Base-by-base conservation (phyloP, 2,113 vertebrate species). In the Conger conger region DNA sequence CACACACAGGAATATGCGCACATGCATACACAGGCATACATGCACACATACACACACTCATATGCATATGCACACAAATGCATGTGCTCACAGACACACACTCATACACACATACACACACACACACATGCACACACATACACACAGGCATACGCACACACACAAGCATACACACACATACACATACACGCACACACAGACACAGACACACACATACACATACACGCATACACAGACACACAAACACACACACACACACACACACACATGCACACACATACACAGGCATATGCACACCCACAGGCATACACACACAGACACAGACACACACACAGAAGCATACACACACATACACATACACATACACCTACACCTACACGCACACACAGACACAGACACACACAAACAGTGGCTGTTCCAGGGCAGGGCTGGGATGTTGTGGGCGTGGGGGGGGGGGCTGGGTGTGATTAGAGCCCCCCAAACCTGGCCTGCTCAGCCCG, bases 271-370 rank as follows among this genome's bases (percentile, higher is more conserved):
- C 15, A 16, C 50, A 53, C 50, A 53, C 1, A 53, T 80, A 88
- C 85, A n/a, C 23, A 53, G 83, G 38, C 53, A 60, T 76, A 38
- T 54, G 79, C n/a, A 38, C 37, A 76, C 18, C 54, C 81, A 80
- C 37, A 83, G 54, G 86, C 80, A 77, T 82, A 68, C 37, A 83
- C 82, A 83, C 82, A 83, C 60, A 83, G 11, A 68, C 57, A 68
- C 81, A 82, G 73, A 50, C 42, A 63, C 42, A 53, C n/a, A 18
- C 79, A 57, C 54, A 57, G n/a, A n/a, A n/a, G n/a, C 0, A 15
- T 16, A 16, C 54, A 16, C 13, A 1, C 50, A 53, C 2, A 53
- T 15, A 57, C 54, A 57, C 57, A 3, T 2, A 0, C 17, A 27
- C 5, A 42, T 18, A 68, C 38, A 83, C n/a, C n/a, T 27, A 73